Percentiles rank a stretch among this genome's conserved stretches.
phyloP scores from a whole-genome alignment of 2,888 invertebrate genomes.

The Tipula helvola region DNA sequence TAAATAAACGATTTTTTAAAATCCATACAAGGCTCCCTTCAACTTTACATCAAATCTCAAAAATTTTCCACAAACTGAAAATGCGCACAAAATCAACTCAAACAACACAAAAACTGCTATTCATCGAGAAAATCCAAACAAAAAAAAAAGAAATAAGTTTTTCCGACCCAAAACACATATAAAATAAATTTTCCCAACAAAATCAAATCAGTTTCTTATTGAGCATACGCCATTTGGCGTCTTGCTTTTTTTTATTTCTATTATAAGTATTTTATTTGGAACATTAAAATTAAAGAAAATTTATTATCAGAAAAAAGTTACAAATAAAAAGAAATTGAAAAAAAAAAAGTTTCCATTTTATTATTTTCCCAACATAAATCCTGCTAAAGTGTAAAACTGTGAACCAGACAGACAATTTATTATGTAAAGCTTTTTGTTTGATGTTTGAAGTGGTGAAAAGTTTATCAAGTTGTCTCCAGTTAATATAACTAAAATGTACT shows the following conservation, averaged over 20 bases:
- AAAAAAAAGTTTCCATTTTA: background rate
- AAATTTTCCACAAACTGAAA: background rate
- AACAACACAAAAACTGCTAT: background rate
- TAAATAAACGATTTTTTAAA: background rate
- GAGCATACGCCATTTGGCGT: conserved; percentile 4
- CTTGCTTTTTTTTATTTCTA: background rate
- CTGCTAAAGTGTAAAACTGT: background rate
- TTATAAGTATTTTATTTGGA: background rate
- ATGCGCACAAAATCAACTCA: background rate
- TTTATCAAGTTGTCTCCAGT: background rate
- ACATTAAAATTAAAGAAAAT: background rate
- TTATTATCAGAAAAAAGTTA: background rate
- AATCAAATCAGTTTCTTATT: background rate
- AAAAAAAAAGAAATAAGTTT: background rate
- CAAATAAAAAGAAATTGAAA: no score
- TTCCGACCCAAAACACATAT: background rate
- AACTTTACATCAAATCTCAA: background rate
- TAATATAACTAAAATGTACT: background rate
- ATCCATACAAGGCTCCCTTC: background rate
- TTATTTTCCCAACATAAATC: background rate
- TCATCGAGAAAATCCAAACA: background rate
- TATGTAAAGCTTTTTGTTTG: background rate
- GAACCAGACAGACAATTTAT: background rate
- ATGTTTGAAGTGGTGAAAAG: background rate
- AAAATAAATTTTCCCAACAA: background rate